Percentiles rank a stretch among this genome's conserved stretches.
phyloP scores from a whole-genome alignment of 2,888 invertebrate species.

The Belgica antarctica region DNA sequence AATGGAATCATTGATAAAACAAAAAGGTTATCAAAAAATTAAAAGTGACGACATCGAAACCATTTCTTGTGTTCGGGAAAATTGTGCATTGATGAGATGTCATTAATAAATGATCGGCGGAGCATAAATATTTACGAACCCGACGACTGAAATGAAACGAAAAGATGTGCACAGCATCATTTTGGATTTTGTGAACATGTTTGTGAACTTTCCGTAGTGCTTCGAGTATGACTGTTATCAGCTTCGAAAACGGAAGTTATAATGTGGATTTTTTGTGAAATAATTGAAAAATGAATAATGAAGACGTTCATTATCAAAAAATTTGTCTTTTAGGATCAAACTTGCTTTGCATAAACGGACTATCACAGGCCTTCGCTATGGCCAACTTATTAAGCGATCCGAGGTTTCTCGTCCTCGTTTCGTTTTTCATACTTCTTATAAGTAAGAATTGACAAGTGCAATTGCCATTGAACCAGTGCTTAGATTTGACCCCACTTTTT shows the following conservation, averaged over 20 bases:
- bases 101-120: no score
- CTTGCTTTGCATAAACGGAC: neutral
- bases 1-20: neutral
- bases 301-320: neutral
- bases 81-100: no score
- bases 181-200: neutral
- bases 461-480: neutral
- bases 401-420: neutral
- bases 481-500: neutral
- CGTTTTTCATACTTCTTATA: neutral
- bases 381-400: neutral
- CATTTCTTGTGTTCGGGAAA: neutral
- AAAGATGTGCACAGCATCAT: neutral
- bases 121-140: neutral
- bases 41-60: neutral
- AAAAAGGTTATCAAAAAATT: neutral
- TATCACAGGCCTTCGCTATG: neutral
- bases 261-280: neutral
- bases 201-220: no score
- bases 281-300: constrained; percentile 17
- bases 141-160: neutral
- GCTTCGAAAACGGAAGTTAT: constrained; percentile 29
- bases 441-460: neutral
- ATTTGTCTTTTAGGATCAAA: neutral
- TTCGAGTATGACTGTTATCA: constrained; percentile 30